A percentile compares a stretch with the other conserved stretches of the same genome.
phyloP scores from a whole-genome alignment of 2,888 invertebrate genomes.

The Merodon equestris region DNA sequence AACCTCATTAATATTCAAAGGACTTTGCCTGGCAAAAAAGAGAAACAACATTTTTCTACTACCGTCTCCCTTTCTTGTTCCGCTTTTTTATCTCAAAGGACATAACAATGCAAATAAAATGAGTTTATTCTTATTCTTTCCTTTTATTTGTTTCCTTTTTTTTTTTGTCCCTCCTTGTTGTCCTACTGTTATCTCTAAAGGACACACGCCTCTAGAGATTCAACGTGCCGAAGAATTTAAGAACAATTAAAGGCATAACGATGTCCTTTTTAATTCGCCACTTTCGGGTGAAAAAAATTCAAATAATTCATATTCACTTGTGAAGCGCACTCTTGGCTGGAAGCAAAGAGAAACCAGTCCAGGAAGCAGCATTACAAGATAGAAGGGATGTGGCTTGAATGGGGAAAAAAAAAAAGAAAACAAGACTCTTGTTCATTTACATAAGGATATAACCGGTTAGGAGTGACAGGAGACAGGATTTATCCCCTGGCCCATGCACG shows the following conservation, averaged over 20 bases:
- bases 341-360: slow-evolving; percentile 19
- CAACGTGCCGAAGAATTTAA: slow-evolving; percentile 17
- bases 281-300: slow-evolving; percentile 11
- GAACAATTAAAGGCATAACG: slow-evolving; percentile 57
- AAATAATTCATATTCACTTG: slow-evolving; percentile 48
- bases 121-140: slow-evolving; percentile 32
- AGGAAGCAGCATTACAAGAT: no score
- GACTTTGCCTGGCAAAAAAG: slow-evolving; percentile 44
- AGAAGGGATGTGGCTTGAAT: no score
- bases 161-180: slow-evolving; percentile 16
- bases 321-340: slow-evolving; percentile 25
- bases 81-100: slow-evolving; percentile 47
- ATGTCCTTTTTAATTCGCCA: slow-evolving; percentile 60
- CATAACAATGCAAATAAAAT: slow-evolving; percentile 65
- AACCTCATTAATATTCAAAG: slow-evolving; percentile 65
- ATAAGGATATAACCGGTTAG: slow-evolving; percentile 46
- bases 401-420: no score
- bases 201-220: slow-evolving; percentile 20
- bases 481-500: slow-evolving; percentile 32
- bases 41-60: slow-evolving; percentile 27
- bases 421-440: slow-evolving; percentile 39
- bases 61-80: no score
- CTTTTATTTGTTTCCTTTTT: slow-evolving; percentile 23
- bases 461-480: slow-evolving; percentile 27
- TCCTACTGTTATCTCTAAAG: slow-evolving; percentile 34